Conservation (phyloP, 2,797 vertebrate genomes). For the Pachyuromys duprasi region DNA sequence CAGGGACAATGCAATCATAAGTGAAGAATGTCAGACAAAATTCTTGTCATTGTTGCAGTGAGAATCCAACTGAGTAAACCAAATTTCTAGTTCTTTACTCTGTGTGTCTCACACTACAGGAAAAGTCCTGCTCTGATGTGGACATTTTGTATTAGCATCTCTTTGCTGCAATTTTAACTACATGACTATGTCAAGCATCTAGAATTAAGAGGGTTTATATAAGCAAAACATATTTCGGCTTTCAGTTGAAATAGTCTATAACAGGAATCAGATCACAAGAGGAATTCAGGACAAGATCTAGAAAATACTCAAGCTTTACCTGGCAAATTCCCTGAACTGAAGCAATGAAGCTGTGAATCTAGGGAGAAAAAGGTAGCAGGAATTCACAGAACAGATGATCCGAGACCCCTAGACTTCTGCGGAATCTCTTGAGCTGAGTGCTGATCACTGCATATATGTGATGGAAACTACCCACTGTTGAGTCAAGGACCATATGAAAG, state of each 20-base stretch:
- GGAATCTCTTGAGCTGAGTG: background rate
- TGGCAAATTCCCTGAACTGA: background rate
- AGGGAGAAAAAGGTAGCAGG: background rate
- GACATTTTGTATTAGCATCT: conserved; percentile 31
- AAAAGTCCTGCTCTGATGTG: conserved; percentile 15
- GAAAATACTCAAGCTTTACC: background rate
- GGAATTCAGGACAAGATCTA: background rate
- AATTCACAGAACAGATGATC: background rate
- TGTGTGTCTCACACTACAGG: background rate
- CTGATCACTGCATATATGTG: background rate
- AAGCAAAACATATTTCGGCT: background rate
- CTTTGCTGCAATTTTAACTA: background rate
- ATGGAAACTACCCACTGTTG: background rate
- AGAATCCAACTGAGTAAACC: background rate
- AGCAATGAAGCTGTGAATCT: background rate
- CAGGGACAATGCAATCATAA: background rate
- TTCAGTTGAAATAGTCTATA: background rate
- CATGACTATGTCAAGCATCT: background rate
- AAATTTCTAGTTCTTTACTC: background rate
- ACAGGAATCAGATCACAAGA: background rate
- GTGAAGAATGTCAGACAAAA: background rate
- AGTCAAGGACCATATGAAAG: background rate
- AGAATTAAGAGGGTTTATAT: conserved; percentile 30
- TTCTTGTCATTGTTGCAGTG: background rate
- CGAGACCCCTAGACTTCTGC: background rate